Conservation (phyloP, 1,140 invertebrate species). For the Cyclina sinensis region DNA sequence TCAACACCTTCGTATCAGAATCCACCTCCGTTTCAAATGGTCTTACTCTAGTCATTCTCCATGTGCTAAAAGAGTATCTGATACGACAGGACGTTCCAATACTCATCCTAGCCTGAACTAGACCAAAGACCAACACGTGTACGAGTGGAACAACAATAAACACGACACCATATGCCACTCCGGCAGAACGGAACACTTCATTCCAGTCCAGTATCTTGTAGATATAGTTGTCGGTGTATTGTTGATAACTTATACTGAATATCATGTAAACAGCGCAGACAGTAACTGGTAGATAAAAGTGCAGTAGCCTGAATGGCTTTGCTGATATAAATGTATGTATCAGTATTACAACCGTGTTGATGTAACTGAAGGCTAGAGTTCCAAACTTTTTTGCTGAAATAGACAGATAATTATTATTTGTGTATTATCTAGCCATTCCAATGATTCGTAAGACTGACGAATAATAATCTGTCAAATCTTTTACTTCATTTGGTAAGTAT, state of each 20-base stretch:
- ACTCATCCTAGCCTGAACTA: constrained; percentile 13
- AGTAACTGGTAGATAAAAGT: constrained; percentile 47
- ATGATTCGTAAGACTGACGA: too few relatives aligned
- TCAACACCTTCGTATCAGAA: not conserved
- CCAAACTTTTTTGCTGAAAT: constrained; percentile 43
- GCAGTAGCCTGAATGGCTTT: constrained; percentile 51
- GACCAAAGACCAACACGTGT: constrained; percentile 22
- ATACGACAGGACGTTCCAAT: constrained; percentile 2
- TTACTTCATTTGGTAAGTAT: too few relatives aligned
- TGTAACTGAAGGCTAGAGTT: constrained; percentile 8
- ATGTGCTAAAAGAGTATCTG: constrained; percentile 8
- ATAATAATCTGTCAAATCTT: too few relatives aligned
- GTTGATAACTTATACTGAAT: constrained; percentile 19
- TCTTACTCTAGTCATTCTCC: constrained; percentile 26
- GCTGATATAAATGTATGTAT: constrained; percentile 26
- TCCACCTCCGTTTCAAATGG: constrained; percentile 24
- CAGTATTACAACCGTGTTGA: constrained; percentile 21
- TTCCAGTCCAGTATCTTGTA: constrained; percentile 55
- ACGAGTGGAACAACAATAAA: constrained; percentile 39
- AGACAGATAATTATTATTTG: not conserved
- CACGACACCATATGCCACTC: not conserved
- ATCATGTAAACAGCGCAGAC: constrained; percentile 3
- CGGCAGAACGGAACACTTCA: not conserved
- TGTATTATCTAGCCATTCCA: too few relatives aligned
- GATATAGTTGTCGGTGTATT: not conserved